Percentiles rank a stretch among this genome's conserved stretches.
These are phyloP conservation scores for Scelioninae gen. 2 DNA, from an alignment of 2,888 invertebrate species.

Conservation along the genomic window DNA sequence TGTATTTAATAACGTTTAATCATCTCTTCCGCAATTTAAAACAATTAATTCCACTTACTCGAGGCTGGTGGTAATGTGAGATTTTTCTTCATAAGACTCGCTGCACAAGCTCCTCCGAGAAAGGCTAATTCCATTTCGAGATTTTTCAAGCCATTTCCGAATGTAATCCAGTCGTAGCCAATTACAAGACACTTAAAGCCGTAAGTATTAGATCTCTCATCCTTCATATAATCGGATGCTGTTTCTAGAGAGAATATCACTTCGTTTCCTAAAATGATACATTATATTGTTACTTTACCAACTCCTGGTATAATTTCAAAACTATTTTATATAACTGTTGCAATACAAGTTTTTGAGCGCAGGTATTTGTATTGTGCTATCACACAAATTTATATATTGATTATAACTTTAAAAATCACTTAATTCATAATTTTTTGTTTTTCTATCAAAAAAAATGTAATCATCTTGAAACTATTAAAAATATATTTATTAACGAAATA, in stretches of 20 bases:
- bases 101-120: constrained; percentile 93
- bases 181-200: constrained; percentile 89
- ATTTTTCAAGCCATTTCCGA: constrained; percentile 78
- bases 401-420: too few species aligned
- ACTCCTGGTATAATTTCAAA: background rate
- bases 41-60: constrained; percentile 72
- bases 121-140: constrained; percentile 93
- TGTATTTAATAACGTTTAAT: too few species aligned
- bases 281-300: constrained; percentile 21
- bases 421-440: too few species aligned
- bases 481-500: too few species aligned
- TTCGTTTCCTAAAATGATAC: constrained; percentile 84
- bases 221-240: constrained; percentile 94
- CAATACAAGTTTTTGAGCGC: background rate
- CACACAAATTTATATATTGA: too few species aligned
- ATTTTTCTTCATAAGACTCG: constrained; percentile 90
- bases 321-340: background rate
- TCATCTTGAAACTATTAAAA: too few species aligned
- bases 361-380: too few species aligned
- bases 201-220: constrained; percentile 87
- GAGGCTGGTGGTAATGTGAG: constrained; percentile 81
- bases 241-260: constrained; percentile 97
- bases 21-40: constrained; percentile 31
- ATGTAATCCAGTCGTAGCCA: constrained; percentile 87
- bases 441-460: too few species aligned